Percentiles rank a stretch among this genome's conserved stretches.
phyloP scores from a whole-genome alignment of 2,113 vertebrate species.

The Bostrychus sinensis region DNA sequence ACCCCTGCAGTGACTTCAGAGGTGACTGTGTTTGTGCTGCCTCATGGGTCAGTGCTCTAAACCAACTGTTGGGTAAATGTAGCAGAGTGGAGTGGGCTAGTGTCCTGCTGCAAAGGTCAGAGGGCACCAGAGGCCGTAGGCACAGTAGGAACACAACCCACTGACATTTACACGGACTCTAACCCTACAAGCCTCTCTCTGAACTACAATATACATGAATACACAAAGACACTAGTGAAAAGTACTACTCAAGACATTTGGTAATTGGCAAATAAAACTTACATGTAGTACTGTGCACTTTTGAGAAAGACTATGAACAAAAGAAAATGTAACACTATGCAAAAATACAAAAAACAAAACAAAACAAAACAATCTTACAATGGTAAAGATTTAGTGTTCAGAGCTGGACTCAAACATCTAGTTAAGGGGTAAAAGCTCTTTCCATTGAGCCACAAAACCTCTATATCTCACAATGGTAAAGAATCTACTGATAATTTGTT shows the following conservation, averaged over 20 bases:
- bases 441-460: too few relatives aligned
- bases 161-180: conserved; percentile 58
- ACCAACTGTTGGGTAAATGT: conserved; percentile 17
- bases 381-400: too few relatives aligned
- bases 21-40: conserved; percentile 35
- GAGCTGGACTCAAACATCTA: too few relatives aligned
- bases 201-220: too few relatives aligned
- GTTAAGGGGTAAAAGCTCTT: too few relatives aligned
- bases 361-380: too few relatives aligned
- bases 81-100: conserved; percentile 1
- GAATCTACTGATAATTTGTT: too few relatives aligned
- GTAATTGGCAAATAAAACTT: background rate
- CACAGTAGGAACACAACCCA: conserved; percentile 49
- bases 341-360: too few relatives aligned
- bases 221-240: background rate
- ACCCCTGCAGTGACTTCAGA: conserved; percentile 34
- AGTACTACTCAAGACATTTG: background rate
- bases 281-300: background rate
- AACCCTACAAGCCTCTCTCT: conserved; percentile 1
- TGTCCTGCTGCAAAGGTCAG: conserved; percentile 58
- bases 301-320: too few relatives aligned
- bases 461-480: too few relatives aligned
- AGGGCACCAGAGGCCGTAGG: conserved; percentile 35
- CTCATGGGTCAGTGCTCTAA: conserved; percentile 39
- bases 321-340: too few relatives aligned